phyloP scores from a whole-genome alignment of 2,797 vertebrate species.

The Esox lucius region DNA sequence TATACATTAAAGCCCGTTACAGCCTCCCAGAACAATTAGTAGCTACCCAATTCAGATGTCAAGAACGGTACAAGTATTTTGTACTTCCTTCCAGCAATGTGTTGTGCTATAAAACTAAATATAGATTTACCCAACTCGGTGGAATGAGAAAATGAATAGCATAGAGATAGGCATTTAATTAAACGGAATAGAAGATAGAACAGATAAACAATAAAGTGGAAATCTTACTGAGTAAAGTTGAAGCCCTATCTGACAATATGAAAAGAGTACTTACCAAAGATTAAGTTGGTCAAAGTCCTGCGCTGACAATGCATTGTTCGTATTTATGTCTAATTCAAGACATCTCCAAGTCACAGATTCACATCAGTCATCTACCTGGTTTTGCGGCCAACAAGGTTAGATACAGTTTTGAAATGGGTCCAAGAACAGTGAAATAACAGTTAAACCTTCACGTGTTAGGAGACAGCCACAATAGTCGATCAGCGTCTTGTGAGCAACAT shows the following conservation, averaged over 20 bases:
- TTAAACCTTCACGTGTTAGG: not conserved
- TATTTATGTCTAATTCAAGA: not conserved
- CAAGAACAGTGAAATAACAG: not conserved
- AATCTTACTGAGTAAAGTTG: not conserved
- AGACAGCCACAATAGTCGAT: too few species aligned
- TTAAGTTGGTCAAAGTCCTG: not conserved
- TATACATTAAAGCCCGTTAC: too few species aligned
- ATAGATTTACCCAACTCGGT: too few species aligned
- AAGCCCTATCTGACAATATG: not conserved
- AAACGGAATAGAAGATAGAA: not conserved
- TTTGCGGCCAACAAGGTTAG: not conserved
- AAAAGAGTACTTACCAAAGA: conserved; percentile 43
- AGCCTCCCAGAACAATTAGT: too few species aligned
- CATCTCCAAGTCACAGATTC: not conserved
- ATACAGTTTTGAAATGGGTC: not conserved
- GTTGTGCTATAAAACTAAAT: too few species aligned
- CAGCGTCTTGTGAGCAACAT: too few species aligned
- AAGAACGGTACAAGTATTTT: too few species aligned
- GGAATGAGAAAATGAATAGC: too few species aligned
- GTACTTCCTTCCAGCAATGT: too few species aligned
- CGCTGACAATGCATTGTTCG: not conserved
- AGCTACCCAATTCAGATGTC: too few species aligned
- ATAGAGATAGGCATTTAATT: not conserved
- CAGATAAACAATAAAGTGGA: not conserved
- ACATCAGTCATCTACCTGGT: not conserved